Conservation (phyloP, 1,140 invertebrate species). For the Arion vulgaris region DNA sequence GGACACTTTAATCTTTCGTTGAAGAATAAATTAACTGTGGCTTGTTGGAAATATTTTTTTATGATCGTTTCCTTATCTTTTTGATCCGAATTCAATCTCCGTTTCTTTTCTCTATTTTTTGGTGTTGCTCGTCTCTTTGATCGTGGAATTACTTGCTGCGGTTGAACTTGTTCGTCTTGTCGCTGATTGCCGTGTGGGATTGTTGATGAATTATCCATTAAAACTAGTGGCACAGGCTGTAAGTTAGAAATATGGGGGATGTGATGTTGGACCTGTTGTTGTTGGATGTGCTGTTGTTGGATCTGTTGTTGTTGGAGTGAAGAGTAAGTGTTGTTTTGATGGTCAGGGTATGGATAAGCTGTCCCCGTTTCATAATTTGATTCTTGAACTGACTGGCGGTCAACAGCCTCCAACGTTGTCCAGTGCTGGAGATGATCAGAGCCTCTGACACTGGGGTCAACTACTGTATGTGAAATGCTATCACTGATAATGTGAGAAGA, state of each 20-base stretch:
- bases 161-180: neutral
- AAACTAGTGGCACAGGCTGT: neutral
- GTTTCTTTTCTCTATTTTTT: neutral
- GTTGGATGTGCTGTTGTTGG: neutral
- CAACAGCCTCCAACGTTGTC: neutral
- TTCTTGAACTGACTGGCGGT: neutral
- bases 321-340: neutral
- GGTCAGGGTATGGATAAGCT: neutral
- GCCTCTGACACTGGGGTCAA: neutral
- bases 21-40: conserved; percentile 34
- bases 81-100: neutral
- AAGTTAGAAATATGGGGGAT: neutral
- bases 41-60: conserved; percentile 35
- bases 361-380: neutral
- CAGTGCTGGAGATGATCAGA: conserved; percentile 18
- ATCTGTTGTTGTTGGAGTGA: neutral
- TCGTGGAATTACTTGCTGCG: neutral
- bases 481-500: neutral
- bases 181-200: neutral
- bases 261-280: neutral
- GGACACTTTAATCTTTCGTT: conserved; percentile 27
- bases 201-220: neutral
- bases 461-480: neutral
- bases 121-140: neutral
- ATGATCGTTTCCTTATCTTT: conserved; percentile 20